Conservation (phyloP, 2,888 invertebrate species). For the Drosophila acutilabella region DNA sequence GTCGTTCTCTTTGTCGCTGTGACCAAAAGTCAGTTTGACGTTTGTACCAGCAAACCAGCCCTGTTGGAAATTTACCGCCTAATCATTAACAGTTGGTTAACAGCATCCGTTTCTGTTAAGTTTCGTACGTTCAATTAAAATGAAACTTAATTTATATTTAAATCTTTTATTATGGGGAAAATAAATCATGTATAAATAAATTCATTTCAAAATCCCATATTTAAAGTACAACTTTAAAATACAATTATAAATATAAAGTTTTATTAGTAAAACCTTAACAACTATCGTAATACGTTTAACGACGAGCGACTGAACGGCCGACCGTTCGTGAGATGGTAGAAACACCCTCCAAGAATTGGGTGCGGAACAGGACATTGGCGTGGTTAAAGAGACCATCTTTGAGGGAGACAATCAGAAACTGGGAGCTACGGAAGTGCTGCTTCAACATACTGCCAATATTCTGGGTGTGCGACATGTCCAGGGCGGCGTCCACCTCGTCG, state of each 20-base stretch:
- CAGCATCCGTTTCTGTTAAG: slow-evolving; percentile 1
- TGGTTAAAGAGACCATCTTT: slow-evolving; percentile 99
- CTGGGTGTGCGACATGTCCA: slow-evolving; percentile 99
- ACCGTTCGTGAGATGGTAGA: slow-evolving; percentile 92
- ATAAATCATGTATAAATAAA: neutral
- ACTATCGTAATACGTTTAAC: slow-evolving; percentile 4
- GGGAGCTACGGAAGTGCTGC: slow-evolving; percentile 94
- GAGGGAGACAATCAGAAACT: slow-evolving; percentile 99
- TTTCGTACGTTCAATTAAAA: neutral
- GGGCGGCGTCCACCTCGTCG: slow-evolving; percentile 99
- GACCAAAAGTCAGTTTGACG: slow-evolving; percentile 73
- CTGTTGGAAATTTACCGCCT: slow-evolving; percentile 54
- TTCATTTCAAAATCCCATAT: neutral
- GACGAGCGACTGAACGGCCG: slow-evolving; percentile 53
- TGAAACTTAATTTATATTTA: no score
- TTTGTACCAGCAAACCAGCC: slow-evolving; percentile 51
- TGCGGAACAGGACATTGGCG: slow-evolving; percentile 98
- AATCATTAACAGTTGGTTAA: slow-evolving; percentile 7
- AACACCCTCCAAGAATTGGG: slow-evolving; percentile 97
- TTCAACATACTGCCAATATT: slow-evolving; percentile 98
- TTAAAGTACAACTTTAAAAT: neutral
- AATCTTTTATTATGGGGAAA: neutral
- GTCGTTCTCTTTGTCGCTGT: slow-evolving; percentile 72
- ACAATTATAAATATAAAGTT: neutral
- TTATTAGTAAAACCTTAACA: neutral